Base-by-base conservation (phyloP, 2,113 vertebrate genomes). In the Amphilophus citrinellus region DNA sequence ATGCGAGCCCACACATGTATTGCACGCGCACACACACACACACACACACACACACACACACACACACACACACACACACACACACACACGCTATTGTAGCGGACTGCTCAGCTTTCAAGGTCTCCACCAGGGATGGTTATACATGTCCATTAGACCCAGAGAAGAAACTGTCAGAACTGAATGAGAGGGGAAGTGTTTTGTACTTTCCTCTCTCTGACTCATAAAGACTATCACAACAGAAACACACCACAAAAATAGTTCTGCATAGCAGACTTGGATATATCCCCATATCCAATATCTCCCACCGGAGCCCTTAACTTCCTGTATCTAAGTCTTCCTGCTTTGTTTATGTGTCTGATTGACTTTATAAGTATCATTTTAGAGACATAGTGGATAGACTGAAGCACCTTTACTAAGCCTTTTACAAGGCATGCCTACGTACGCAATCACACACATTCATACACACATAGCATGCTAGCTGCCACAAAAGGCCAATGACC, bases 91-190 rank as follows among this genome's bases (percentile, higher is more conserved):
- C 39, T 13, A 75, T 9, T 73, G 61, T 47, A 73, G 79, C 32
- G 57, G 78, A 79, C 77, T 8, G 79, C 82, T 77, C 18, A 80
- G 86, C 66, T 84, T 77, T 89, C 75, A 80, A 79, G 78, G 86
- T 88, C 89, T 89, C 77, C 83, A 88, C 82, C 84, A 81, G 82
- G 87, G 89, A 93, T 86, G 85, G 88, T 93, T 95, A 93, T 93
- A 95, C 91, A 68, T 90, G 94, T 92, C 93, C 94, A 94, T 94
- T 92, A 94, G 89, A 88, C 86, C 79, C 84, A 91, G 61, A 89
- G 91, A 75, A 92, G 79, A 93, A 96, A 94, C 79, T 96, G 91
- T 94, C 94, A 94, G 91, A 91, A 91, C 90, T 88, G 78, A 18
- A 18, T 65, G 73, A 66, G 76, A 86, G 76, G 3, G 86, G 63